phyloP scores from a whole-genome alignment of 2,888 invertebrate genomes.

The Drosophila lutescens region DNA sequence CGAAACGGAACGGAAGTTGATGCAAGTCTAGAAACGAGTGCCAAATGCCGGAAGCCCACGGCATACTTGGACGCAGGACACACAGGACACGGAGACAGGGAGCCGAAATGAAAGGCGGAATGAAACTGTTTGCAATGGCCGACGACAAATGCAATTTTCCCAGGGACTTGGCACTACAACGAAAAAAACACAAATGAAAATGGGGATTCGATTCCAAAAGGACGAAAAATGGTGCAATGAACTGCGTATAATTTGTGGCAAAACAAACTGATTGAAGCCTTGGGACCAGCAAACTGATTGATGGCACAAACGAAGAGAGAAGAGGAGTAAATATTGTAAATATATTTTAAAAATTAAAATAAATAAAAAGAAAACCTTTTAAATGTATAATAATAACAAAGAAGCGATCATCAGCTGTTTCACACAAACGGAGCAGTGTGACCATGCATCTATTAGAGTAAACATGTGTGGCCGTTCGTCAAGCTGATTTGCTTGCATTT shows the following conservation, averaged over 20 bases:
- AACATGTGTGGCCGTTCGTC: too few relatives aligned
- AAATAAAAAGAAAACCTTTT: too few relatives aligned
- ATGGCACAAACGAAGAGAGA: not conserved
- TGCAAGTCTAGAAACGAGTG: slow-evolving; percentile 79
- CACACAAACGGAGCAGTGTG: too few relatives aligned
- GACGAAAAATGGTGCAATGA: slow-evolving; percentile 33
- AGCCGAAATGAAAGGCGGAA: slow-evolving; percentile 31
- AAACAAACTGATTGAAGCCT: not conserved
- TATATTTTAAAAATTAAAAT: too few relatives aligned
- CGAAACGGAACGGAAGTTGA: slow-evolving; percentile 63
- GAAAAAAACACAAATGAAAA: not conserved
- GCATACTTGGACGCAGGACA: slow-evolving; percentile 49
- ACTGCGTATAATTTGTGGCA: slow-evolving; percentile 15
- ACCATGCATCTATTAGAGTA: too few relatives aligned
- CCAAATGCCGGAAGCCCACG: slow-evolving; percentile 74
- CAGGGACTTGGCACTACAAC: slow-evolving; percentile 7
- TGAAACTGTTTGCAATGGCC: slow-evolving; percentile 42
- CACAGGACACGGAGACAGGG: not conserved
- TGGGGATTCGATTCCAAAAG: not conserved
- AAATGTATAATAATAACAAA: too few relatives aligned
- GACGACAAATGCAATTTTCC: slow-evolving; percentile 59
- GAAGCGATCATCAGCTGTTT: too few relatives aligned
- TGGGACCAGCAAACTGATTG: slow-evolving; percentile 3
- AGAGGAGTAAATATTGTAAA: not conserved
- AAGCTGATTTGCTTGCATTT: too few relatives aligned